These are phyloP conservation scores for Polietes domitor DNA, from an alignment of 2,888 invertebrate species.

Conservation along the genomic window DNA sequence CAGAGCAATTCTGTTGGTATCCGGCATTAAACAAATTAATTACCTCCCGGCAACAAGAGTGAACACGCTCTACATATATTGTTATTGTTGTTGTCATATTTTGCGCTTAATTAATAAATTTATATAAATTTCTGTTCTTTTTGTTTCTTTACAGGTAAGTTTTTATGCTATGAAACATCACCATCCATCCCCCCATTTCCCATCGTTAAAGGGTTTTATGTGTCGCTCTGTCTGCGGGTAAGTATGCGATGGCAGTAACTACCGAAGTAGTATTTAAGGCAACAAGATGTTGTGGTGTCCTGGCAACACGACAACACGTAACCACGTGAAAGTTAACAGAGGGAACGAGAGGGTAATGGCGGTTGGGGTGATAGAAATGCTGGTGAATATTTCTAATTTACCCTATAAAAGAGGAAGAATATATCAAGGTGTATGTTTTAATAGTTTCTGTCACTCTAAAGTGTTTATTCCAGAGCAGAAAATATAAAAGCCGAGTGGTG, in stretches of 20 bases:
- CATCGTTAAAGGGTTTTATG: background rate
- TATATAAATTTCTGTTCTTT: slow-evolving; percentile 45
- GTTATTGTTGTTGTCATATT: slow-evolving; percentile 15
- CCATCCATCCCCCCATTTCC: background rate
- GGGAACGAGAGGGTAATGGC: background rate
- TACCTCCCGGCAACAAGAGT: background rate
- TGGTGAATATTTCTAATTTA: slow-evolving; percentile 32
- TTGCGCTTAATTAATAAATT: slow-evolving; percentile 66
- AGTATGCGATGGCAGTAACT: background rate
- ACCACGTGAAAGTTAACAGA: background rate
- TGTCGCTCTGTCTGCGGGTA: background rate
- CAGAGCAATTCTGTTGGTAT: background rate
- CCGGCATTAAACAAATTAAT: slow-evolving; percentile 3
- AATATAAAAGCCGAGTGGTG: no score
- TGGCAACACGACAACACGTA: background rate
- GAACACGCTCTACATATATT: background rate
- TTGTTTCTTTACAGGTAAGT: slow-evolving; percentile 67
- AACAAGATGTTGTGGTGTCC: background rate
- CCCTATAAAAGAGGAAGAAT: no score
- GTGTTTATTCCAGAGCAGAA: no score
- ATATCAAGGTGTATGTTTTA: no score
- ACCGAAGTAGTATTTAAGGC: background rate
- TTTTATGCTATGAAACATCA: background rate
- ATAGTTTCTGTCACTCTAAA: no score
- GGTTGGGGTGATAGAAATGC: slow-evolving; percentile 42